These are phyloP conservation scores for Cyanocitta stelleri DNA, from an alignment of 2,113 vertebrate genomes.

Conservation along the genomic window DNA sequence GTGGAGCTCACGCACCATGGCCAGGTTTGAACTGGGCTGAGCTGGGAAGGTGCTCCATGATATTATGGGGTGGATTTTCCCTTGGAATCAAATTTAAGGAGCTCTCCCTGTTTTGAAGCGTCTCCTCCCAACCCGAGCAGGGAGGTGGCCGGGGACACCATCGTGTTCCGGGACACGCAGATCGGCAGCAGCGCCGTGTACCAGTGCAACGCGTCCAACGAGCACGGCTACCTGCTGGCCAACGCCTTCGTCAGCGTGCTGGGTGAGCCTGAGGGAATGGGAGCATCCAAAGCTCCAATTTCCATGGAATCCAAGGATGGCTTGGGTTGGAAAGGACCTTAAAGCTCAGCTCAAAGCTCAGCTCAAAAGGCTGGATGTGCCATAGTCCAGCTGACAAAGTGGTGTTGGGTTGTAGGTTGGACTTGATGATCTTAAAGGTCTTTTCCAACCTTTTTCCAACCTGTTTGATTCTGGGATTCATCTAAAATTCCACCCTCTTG, in stretches of 20 bases:
- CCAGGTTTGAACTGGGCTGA: background rate
- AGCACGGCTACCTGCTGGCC: constrained; percentile 91
- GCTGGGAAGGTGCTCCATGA: accelerated
- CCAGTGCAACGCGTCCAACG: constrained; percentile 96
- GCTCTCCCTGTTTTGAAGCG: constrained; percentile 24
- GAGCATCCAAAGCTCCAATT: accelerated
- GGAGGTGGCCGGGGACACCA: constrained; percentile 84
- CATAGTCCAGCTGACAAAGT: accelerated
- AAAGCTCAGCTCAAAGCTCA: background rate
- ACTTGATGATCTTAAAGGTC: accelerated
- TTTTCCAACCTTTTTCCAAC: background rate
- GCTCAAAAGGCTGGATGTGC: background rate
- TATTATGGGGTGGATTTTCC: accelerated
- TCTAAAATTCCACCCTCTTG: background rate
- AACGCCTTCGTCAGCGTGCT: constrained; percentile 93
- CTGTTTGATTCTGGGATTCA: background rate
- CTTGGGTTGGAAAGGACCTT: background rate
- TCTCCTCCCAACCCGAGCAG: constrained; percentile 78
- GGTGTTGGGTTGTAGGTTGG: background rate
- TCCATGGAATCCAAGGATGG: accelerated
- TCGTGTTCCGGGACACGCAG: constrained; percentile 90
- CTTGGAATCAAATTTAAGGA: accelerated
- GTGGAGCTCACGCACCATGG: accelerated
- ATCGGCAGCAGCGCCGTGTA: constrained; percentile 91
- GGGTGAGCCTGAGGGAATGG: constrained; percentile 63